phyloP scores from a whole-genome alignment of 2,888 invertebrate genomes.

The Acrobasis repandana region DNA sequence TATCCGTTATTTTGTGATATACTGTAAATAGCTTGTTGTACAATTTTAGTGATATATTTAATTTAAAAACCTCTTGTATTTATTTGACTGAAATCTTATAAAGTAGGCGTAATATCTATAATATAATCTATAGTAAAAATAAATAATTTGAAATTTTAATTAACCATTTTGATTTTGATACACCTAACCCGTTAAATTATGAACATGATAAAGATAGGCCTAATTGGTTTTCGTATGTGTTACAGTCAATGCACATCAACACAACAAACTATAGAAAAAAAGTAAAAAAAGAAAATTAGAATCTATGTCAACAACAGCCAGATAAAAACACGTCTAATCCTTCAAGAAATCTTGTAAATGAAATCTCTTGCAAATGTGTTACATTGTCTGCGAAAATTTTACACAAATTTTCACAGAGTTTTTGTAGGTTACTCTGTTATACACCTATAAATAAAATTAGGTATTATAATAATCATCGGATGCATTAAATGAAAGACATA shows the following conservation, averaged over 20 bases:
- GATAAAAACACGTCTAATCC: no score
- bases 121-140: slow-evolving; percentile 69
- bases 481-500: no score
- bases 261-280: no score
- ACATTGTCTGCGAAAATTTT: no score
- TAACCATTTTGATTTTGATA: slow-evolving; percentile 47
- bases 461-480: no score
- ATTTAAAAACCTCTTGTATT: slow-evolving; percentile 78
- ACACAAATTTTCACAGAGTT: no score
- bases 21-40: slow-evolving; percentile 82
- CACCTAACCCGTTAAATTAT: background rate
- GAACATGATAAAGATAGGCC: background rate
- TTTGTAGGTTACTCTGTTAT: no score
- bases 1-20: slow-evolving; percentile 78
- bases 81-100: slow-evolving; percentile 81
- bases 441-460: no score
- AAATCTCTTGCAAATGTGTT: no score
- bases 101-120: slow-evolving; percentile 66
- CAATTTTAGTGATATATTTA: slow-evolving; percentile 82
- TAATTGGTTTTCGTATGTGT: background rate
- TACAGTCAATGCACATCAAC: background rate
- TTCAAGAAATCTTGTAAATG: no score
- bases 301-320: no score
- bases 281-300: no score
- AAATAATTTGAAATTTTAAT: slow-evolving; percentile 65